These are phyloP conservation scores for Therioaphis trifolii DNA, from an alignment of 2,888 invertebrate species.

Conservation along the genomic window DNA sequence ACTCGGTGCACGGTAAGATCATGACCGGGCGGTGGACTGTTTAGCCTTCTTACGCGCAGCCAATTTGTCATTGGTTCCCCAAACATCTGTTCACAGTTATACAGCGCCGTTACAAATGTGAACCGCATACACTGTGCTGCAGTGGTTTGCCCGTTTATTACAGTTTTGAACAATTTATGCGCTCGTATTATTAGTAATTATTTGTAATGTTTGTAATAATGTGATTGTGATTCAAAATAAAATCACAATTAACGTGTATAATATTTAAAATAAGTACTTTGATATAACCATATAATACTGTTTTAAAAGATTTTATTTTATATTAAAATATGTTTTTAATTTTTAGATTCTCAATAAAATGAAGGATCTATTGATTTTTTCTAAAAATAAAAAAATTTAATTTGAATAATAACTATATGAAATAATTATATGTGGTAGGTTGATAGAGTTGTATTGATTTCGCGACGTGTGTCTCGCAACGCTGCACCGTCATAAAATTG, in stretches of 20 bases:
- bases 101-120: neutral
- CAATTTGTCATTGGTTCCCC: neutral
- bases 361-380: no score
- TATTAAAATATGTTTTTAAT: no score
- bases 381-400: no score
- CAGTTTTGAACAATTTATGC: neutral
- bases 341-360: no score
- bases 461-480: no score
- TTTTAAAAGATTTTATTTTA: constrained; percentile 15
- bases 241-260: no score
- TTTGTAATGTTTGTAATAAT: no score
- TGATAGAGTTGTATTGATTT: no score
- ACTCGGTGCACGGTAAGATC: neutral
- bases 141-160: neutral
- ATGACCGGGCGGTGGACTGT: neutral
- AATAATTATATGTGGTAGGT: no score
- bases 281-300: constrained; percentile 6
- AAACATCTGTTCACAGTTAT: neutral
- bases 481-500: no score
- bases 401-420: neutral
- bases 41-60: neutral
- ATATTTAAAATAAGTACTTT: constrained; percentile 7
- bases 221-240: no score
- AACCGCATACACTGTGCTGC: constrained; percentile 9
- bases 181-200: neutral